Base-by-base conservation (phyloP, 2,888 invertebrate species). In the Bursaphelenchus okinawaensis region DNA sequence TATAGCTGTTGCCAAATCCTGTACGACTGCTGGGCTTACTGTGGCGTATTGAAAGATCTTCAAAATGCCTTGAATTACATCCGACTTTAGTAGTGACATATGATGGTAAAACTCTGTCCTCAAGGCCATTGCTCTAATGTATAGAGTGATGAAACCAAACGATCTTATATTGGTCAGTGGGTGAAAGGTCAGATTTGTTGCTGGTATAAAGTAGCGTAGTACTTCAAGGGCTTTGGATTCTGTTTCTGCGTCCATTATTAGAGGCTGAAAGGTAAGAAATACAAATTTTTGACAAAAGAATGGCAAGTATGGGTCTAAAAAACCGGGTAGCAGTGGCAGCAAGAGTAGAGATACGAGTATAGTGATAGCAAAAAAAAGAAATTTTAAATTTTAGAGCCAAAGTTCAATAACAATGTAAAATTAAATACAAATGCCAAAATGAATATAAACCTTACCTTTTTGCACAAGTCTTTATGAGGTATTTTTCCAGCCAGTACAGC, bases 31-130 rank as follows among this genome's bases (percentile, higher is more conserved):
- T 6, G 93, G 93, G 81, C 91, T 89, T 20, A 93, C 90, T 67
- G 91, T 90, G 82, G 93, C 93, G 51, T 94, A 90, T 0, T 91
- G 90, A 52, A 96, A 87, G 40, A 92, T 91, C 83, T 95, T 94
- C 66, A 87, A 84, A 2, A 90, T 90, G 60, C 89, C 89, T 50
- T 89, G 87, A 2, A 91, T 89, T 0, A 91, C 91, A 84, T 92
- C 92, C 4, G 52, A 51, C 52, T 74, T 72, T 4, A 27, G 6
- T 19, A 7, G 89, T 20, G n/a, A 12, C 40, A 51, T n/a, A 16
- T 59, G 40, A 27, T 19, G 28, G 19, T 59, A 22, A 4, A 27
- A 22, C 9, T 24, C 52, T 1, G 22, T 26, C 1, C 52, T n/a
- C 24, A 59, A 12, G 16, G 50, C 60, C 12, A 59, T 8, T n/a